Conservation (phyloP, 2,113 vertebrate species). For the Dicerorhinus sumatrensis region DNA sequence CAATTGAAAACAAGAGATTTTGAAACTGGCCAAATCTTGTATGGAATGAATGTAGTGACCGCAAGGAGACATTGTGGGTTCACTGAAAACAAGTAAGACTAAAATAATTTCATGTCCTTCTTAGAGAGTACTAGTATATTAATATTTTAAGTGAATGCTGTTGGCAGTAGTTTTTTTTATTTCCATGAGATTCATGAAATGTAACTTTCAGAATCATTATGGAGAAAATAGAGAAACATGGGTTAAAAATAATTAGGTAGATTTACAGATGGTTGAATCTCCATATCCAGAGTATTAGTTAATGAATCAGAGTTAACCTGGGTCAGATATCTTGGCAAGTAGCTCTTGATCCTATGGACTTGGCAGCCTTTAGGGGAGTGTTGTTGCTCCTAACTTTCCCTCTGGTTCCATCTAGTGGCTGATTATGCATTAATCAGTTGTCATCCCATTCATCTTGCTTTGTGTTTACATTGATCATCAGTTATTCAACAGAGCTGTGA, state of each 20-base stretch:
- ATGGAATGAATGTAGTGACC: neutral
- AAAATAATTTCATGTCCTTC: conserved; percentile 25
- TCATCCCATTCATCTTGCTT: neutral
- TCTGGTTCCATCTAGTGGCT: conserved; percentile 62
- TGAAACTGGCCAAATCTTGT: conserved; percentile 13
- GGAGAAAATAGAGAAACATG: conserved; percentile 22
- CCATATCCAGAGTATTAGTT: neutral
- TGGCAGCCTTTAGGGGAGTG: neutral
- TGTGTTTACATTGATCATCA: conserved; percentile 29
- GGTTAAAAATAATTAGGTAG: conserved; percentile 28
- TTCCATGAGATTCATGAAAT: neutral
- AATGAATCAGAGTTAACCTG: conserved; percentile 9
- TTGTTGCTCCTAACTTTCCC: conserved; percentile 46
- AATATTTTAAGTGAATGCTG: neutral
- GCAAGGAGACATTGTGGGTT: conserved; percentile 44
- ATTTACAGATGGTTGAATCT: neutral
- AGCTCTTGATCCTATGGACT: neutral
- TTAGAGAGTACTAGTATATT: neutral
- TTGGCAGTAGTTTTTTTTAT: neutral
- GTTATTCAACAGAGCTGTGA: neutral
- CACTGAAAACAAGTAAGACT: conserved; percentile 51
- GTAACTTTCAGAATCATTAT: neutral
- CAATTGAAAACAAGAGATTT: conserved; percentile 33
- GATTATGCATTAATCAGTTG: neutral
- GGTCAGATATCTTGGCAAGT: neutral